Evolutionary conservation across 2,797 vertebrate species (phyloP).

Genomic region (Ctenochaetus hawaiiensis): DNA sequence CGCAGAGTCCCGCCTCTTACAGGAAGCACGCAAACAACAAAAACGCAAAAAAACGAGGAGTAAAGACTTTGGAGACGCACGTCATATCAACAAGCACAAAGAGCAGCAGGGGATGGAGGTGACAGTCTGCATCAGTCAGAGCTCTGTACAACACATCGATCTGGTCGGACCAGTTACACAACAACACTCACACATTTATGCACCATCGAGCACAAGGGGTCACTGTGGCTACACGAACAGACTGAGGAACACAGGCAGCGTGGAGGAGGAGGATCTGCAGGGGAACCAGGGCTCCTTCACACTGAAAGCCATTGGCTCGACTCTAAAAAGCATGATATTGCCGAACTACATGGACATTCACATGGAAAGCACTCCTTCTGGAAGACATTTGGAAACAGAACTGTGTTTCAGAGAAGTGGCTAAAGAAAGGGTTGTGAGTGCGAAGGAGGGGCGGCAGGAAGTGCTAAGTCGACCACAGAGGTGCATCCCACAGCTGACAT

Average conservation of each 20-base stretch:
- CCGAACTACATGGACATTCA: slow-evolving; percentile 61
- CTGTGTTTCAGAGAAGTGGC: slow-evolving; percentile 43
- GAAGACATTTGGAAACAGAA: slow-evolving; percentile 79
- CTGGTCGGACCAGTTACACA: slow-evolving; percentile 80
- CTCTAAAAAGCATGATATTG: slow-evolving; percentile 74
- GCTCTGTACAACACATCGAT: slow-evolving; percentile 82
- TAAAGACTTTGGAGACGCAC: slow-evolving; percentile 55
- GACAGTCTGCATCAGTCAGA: slow-evolving; percentile 74
- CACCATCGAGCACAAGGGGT: slow-evolving; percentile 85
- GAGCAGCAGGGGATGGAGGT: slow-evolving; percentile 73
- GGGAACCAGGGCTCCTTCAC: slow-evolving; percentile 58
- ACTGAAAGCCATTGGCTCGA: slow-evolving; percentile 66
- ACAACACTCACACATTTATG: slow-evolving; percentile 84
- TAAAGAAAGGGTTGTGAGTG: slow-evolving; percentile 52
- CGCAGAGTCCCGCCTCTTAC: slow-evolving; percentile 38
- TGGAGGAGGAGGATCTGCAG: slow-evolving; percentile 60
- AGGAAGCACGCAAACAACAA: slow-evolving; percentile 39
- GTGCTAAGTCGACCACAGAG: slow-evolving; percentile 48
- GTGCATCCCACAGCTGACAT: slow-evolving; percentile 37
- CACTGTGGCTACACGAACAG: slow-evolving; percentile 80
- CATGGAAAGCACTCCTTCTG: slow-evolving; percentile 67
- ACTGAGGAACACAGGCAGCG: slow-evolving; percentile 70
- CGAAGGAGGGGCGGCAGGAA: slow-evolving; percentile 29
- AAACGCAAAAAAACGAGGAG: slow-evolving; percentile 28
- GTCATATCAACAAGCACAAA: slow-evolving; percentile 77